Conservation (phyloP, 1,140 invertebrate genomes). For the Aplysia californica region DNA sequence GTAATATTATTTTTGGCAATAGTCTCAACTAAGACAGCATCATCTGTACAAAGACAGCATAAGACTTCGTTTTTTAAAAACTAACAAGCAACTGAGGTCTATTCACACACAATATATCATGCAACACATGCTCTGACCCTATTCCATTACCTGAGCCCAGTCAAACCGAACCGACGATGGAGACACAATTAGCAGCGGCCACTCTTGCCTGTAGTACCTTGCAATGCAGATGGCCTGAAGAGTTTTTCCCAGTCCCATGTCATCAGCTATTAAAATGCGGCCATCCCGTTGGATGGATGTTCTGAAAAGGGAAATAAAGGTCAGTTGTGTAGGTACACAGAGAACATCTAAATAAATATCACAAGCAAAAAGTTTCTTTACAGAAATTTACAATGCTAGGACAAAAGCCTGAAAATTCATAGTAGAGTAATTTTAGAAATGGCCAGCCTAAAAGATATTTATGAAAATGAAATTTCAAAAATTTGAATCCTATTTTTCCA, state of each 20-base stretch:
- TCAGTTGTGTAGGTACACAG: background rate
- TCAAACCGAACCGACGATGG: slow-evolving; percentile 70
- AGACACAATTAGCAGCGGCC: slow-evolving; percentile 86
- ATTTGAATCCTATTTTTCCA: background rate
- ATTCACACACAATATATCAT: too few species aligned
- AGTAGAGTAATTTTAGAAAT: background rate
- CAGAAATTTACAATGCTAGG: background rate
- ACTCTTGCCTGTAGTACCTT: slow-evolving; percentile 86
- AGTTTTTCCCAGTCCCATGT: slow-evolving; percentile 97
- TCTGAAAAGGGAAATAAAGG: slow-evolving; percentile 39
- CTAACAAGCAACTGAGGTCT: too few species aligned
- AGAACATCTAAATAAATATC: background rate
- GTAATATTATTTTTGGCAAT: too few species aligned
- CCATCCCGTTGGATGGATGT: slow-evolving; percentile 53
- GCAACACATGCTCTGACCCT: too few species aligned
- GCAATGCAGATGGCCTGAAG: slow-evolving; percentile 94
- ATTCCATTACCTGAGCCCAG: slow-evolving; percentile 67
- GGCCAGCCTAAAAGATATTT: background rate
- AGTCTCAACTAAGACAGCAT: too few species aligned
- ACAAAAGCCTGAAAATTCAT: background rate
- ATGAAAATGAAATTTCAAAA: background rate
- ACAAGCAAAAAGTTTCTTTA: background rate
- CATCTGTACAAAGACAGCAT: too few species aligned
- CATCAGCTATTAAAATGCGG: slow-evolving; percentile 55
- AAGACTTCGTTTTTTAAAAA: too few species aligned